Base-by-base conservation (phyloP, 2,888 invertebrate species). In the Caradrina clavipalpis region DNA sequence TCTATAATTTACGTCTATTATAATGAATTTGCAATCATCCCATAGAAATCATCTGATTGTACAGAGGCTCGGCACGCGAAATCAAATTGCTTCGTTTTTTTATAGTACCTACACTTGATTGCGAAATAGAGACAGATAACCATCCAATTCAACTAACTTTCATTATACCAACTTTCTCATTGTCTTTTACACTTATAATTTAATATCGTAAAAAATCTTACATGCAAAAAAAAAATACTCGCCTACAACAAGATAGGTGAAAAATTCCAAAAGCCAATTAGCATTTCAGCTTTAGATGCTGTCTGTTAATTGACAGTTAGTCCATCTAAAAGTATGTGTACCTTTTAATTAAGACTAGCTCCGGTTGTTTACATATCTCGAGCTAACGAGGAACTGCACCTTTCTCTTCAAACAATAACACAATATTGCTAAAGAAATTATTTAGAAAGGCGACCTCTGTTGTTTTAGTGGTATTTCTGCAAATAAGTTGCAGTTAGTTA, bases 331-430 rank as follows among this genome's bases (percentile, higher is more conserved):
- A 69, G 58, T 67, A 63, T 86, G 71, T 85, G 77, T 85, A 81
- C 78, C 79, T 86, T 84, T 83, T 85, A 86, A 91, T 89, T 87
- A 88, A 80, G 76, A 76, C 78, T 82, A 82, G 84, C 83, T 82
- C 66, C 73, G 81, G 81, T 78, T 84, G 73, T 88, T 86, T 82
- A 88, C 76, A 73, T 74, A 85, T 76, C 79, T 77, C 78, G 82
- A 71, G 70, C 79, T 87, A 82, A 86, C 82, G 77, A 72, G 77
- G 67, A 77, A 73, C 63, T 85, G 79, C 82, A 79, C 88, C 94
- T 94, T 94, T 95, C 94, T 93, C 93, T 89, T 89, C 81, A 90
- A 90, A 91, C 88, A 91, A 89, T 87, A 77, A 75, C 65, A 68
- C 75, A 83, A 80, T 86, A 88, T 88, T 82, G 82, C 83, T 82